These are phyloP conservation scores for Acrocephalus kingi DNA, from an alignment of 2,113 vertebrate species.

Conservation along the genomic window DNA sequence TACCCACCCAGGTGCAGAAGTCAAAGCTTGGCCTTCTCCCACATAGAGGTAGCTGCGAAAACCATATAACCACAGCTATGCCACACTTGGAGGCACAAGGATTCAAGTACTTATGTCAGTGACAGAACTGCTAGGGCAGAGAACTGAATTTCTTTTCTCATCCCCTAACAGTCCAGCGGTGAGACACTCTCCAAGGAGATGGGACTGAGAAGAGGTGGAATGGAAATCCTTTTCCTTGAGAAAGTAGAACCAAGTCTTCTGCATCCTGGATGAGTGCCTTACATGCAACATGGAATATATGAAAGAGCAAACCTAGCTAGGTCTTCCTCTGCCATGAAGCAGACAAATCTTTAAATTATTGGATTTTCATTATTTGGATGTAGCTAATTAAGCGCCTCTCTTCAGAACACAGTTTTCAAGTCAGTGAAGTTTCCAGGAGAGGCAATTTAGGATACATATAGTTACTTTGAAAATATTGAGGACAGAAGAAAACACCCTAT, in stretches of 20 bases:
- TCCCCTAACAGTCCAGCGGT: rapidly evolving
- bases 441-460: neutral
- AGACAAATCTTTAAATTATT: neutral
- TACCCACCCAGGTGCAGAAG: neutral
- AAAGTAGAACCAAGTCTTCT: neutral
- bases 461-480: neutral
- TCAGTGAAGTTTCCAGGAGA: neutral
- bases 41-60: neutral
- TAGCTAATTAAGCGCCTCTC: neutral
- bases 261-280: neutral
- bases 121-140: neutral
- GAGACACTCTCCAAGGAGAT: neutral
- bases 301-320: neutral
- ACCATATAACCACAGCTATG: too few relatives aligned
- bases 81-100: neutral
- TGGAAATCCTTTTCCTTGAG: neutral
- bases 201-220: neutral
- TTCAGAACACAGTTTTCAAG: neutral
- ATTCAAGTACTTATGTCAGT: neutral
- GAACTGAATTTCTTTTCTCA: neutral
- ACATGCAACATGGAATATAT: neutral
- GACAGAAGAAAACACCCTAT: neutral
- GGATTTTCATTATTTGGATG: neutral
- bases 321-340: neutral
- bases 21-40: neutral